Percentiles rank a stretch among this genome's conserved stretches.
phyloP scores from a whole-genome alignment of 2,797 vertebrate species.

The Sebastes glaucus region DNA sequence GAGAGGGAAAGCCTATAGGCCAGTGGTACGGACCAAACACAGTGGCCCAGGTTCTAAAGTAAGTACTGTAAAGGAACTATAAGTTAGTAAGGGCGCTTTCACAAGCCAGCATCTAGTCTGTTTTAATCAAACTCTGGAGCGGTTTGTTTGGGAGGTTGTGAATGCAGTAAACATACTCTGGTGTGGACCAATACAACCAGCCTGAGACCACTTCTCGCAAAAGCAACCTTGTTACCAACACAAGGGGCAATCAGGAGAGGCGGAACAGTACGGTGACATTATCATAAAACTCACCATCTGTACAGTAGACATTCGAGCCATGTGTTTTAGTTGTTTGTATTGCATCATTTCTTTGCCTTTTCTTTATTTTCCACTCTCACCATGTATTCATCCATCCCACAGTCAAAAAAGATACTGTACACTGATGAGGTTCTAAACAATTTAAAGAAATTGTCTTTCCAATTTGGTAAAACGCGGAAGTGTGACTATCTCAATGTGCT shows the following conservation, averaged over 20 bases:
- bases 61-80: slow-evolving; percentile 65
- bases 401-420: background rate
- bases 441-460: background rate
- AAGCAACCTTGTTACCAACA: background rate
- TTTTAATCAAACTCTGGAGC: too few species aligned
- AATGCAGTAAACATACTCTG: too few species aligned
- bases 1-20: slow-evolving; percentile 97
- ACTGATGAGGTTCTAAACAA: background rate
- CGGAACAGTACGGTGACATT: background rate
- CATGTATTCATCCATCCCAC: background rate
- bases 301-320: background rate
- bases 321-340: background rate
- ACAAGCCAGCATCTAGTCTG: too few species aligned
- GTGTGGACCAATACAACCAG: too few species aligned
- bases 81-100: too few species aligned
- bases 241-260: background rate
- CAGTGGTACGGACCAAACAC: slow-evolving; percentile 99
- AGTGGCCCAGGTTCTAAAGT: slow-evolving; percentile 98
- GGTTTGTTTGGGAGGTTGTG: too few species aligned
- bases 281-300: background rate
- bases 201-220: background rate
- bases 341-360: background rate
- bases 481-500: slow-evolving; percentile 9
- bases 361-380: background rate
- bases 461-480: background rate